Evolutionary conservation across 64 coral and sea anemone species (phyloP), one percentile per base, ranked within the genome.

Genomic region (Acropora tenuis): DNA sequence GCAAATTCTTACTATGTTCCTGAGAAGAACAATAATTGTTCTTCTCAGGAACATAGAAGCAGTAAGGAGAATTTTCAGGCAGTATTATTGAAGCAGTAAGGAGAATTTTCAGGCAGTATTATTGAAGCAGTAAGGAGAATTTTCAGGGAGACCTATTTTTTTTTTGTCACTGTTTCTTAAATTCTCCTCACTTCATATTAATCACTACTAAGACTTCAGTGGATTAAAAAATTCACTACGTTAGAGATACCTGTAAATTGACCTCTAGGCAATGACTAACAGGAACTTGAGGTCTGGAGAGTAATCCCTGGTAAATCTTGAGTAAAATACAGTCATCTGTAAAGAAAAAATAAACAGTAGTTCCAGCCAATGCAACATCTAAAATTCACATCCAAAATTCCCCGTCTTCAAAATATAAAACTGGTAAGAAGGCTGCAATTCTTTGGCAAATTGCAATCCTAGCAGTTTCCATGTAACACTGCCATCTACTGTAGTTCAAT

Each of bases 311-410:
- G 20, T 93, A 93, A 68, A 93, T 77, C 80, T 92, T 93, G 4
- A 93, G 45, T 61, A 93, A 79, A 1, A 93, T 6, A 12, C 91
- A 93, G 4, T 93, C 91, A 88, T 87, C 91, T 93, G 61, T 50
- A 78, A 52, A 53, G 8, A 16, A 82, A 82, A 63, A 8, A 60
- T 2, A 40, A 5, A 20, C 40, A 6, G 6, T 15, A 3, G 6
- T 71, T 10, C 30, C 30, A 30, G 30, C 30, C 30, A 30, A 30
- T 30, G 30, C 30, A 30, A 30, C 30, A 30, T 30, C 30, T 30
- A 30, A 30, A 30, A 30, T 30, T 30, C 30, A 30, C 30, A 30
- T 30, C 30, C 30, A 30, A 30, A 30, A 30, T 30, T 30, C 30
- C 30, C 30, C 30, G 30, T 30, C 30, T 30, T 30, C 30, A 30